A percentile compares a stretch with the other conserved stretches of the same genome.
phyloP scores from a whole-genome alignment of 2,113 vertebrate genomes.

The Aepyceros melampus region DNA sequence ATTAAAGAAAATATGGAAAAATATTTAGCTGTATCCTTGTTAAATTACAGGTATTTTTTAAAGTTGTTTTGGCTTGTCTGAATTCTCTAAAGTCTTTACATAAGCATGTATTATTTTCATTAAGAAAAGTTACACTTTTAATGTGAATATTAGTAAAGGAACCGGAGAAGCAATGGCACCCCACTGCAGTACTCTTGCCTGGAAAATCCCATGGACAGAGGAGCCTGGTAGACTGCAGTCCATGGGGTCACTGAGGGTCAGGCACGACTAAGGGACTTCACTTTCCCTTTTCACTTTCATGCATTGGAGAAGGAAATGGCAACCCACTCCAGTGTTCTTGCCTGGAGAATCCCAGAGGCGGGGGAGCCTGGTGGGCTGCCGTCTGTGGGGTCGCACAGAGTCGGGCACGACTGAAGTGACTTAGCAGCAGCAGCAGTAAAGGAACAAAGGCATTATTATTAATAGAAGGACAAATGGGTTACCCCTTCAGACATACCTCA shows the following conservation, averaged over 20 bases:
- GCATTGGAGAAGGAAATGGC: too few relatives aligned
- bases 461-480: background rate
- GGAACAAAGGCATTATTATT: background rate
- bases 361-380: too few relatives aligned
- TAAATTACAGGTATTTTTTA: background rate
- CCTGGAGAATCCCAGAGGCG: too few relatives aligned
- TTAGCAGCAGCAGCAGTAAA: background rate
- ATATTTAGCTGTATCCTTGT: background rate
- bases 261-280: too few relatives aligned
- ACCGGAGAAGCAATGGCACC: background rate
- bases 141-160: background rate
- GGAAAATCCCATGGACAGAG: too few relatives aligned
- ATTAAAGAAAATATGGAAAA: background rate
- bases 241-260: too few relatives aligned
- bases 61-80: background rate
- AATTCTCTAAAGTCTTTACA: background rate
- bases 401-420: too few relatives aligned
- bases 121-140: background rate
- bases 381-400: too few relatives aligned
- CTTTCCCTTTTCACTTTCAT: too few relatives aligned
- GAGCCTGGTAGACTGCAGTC: too few relatives aligned
- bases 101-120: background rate
- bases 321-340: too few relatives aligned
- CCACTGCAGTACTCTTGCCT: too few relatives aligned
- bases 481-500: background rate